phyloP scores from a whole-genome alignment of 92 coral and sea anemone species.

The Muricea muricata region DNA sequence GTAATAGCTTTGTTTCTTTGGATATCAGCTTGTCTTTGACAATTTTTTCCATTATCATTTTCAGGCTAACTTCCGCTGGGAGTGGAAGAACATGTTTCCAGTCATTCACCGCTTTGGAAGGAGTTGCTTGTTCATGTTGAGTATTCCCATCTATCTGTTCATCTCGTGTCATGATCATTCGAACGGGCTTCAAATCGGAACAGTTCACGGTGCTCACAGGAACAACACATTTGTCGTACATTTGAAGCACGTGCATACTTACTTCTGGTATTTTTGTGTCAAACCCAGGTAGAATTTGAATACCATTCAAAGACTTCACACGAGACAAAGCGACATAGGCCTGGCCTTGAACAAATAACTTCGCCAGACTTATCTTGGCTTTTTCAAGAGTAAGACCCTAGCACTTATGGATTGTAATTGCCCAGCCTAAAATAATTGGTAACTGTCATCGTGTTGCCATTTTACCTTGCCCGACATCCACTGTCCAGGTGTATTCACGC shows the following conservation, averaged over 20 bases:
- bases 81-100: too few relatives aligned
- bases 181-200: background rate
- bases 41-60: too few relatives aligned
- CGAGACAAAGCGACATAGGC: constrained; percentile 61
- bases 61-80: too few relatives aligned
- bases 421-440: constrained; percentile 32
- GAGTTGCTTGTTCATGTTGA: too few relatives aligned
- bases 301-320: constrained; percentile 23
- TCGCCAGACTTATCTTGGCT: constrained; percentile 23
- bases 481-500: constrained; percentile 32
- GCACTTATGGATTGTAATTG: constrained; percentile 36
- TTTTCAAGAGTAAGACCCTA: constrained; percentile 40
- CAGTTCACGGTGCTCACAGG: background rate
- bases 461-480: background rate
- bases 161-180: too few relatives aligned
- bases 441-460: constrained; percentile 28
- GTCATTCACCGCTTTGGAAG: too few relatives aligned
- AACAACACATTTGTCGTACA: constrained; percentile 19
- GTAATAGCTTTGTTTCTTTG: too few relatives aligned
- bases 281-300: constrained; percentile 49
- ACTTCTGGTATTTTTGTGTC: constrained; percentile 39
- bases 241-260: constrained; percentile 1
- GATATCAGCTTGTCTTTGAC: too few relatives aligned
- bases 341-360: constrained; percentile 40
- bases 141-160: too few relatives aligned